Evolutionary conservation across 2,888 invertebrate species (phyloP).

Genomic region (Perizoma affinitatum): DNA sequence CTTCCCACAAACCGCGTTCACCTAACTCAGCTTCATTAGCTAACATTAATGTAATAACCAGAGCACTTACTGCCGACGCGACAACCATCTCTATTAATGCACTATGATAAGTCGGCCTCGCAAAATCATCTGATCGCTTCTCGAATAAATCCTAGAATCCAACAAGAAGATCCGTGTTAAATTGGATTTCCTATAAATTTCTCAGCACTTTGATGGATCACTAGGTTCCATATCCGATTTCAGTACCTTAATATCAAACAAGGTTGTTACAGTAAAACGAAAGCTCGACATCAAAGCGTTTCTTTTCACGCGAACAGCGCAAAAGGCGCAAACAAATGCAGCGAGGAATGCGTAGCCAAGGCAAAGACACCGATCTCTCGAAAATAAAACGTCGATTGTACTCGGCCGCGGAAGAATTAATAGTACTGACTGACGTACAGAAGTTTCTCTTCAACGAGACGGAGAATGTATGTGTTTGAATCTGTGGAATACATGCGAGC

Average conservation of each 20-base stretch:
- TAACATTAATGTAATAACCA: constrained; percentile 70
- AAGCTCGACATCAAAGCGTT: constrained; percentile 58
- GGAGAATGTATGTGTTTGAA: no score
- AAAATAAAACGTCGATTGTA: constrained; percentile 77
- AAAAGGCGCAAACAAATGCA: constrained; percentile 67
- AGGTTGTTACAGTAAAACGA: constrained; percentile 36
- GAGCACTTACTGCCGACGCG: constrained; percentile 49
- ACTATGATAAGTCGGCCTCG: constrained; percentile 37
- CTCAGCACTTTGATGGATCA: constrained; percentile 5
- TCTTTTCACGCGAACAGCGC: constrained; percentile 51
- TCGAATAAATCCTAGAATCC: background rate
- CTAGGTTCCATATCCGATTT: constrained; percentile 37
- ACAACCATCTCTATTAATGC: constrained; percentile 44
- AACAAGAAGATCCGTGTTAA: no score
- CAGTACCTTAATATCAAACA: constrained; percentile 29
- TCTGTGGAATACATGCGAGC: no score
- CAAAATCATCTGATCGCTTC: constrained; percentile 30
- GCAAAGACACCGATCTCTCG: constrained; percentile 67
- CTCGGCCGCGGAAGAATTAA: constrained; percentile 35
- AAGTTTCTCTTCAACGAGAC: background rate
- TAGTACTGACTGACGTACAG: constrained; percentile 5
- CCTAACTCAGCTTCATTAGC: constrained; percentile 65
- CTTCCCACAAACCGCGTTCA: constrained; percentile 62
- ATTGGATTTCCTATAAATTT: background rate
- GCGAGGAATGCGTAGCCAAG: constrained; percentile 63